phyloP scores from a whole-genome alignment of 2,797 vertebrate species.

The Tolypeutes matacus region DNA sequence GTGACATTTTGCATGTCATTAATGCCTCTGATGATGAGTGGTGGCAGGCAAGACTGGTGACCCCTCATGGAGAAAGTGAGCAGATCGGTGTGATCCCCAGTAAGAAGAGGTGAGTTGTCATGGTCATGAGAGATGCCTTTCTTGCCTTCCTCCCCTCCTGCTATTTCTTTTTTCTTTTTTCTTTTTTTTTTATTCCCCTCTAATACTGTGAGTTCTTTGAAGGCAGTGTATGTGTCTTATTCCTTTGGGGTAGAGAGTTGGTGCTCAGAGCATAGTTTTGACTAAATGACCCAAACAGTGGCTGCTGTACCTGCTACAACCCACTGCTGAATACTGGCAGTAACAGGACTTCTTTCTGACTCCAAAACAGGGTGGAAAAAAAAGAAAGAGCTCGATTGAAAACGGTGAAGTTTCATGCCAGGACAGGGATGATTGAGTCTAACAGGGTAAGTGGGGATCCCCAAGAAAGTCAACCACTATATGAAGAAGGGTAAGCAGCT shows the following conservation, averaged over 20 bases:
- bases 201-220: background rate
- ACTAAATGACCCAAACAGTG: conserved; percentile 29
- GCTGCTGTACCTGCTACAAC: background rate
- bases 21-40: conserved; percentile 99
- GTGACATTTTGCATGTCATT: conserved; percentile 98
- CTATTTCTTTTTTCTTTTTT: no score
- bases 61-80: conserved; percentile 97
- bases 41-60: conserved; percentile 99
- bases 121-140: background rate
- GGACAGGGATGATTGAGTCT: conserved; percentile 98
- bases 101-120: conserved; percentile 95
- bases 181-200: background rate
- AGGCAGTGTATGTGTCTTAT: background rate
- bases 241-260: conserved; percentile 34
- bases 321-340: background rate
- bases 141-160: background rate
- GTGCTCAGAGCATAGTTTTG: conserved; percentile 30
- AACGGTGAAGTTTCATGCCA: conserved; percentile 99
- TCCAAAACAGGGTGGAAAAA: conserved; percentile 95
- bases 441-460: conserved; percentile 95
- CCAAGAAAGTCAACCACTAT: conserved; percentile 46
- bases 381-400: conserved; percentile 99
- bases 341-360: conserved; percentile 78
- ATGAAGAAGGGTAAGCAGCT: conserved; percentile 47
- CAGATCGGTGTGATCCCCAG: conserved; percentile 99